phyloP scores from a whole-genome alignment of 2,113 vertebrate genomes.

The Hemichromis elongatus region DNA sequence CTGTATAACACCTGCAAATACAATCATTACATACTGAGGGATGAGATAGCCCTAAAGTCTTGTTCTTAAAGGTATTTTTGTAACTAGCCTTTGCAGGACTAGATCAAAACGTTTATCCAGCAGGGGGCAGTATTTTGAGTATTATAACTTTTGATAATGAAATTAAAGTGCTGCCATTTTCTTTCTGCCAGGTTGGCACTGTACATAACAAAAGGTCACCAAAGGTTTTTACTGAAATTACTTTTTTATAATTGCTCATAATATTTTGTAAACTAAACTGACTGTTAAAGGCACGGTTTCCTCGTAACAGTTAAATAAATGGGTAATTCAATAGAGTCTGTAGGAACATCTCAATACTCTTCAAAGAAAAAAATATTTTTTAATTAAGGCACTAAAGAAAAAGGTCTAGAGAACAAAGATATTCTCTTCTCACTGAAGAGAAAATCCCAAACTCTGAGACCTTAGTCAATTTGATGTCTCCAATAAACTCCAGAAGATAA shows the following conservation, averaged over 20 bases:
- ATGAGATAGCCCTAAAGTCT: background rate
- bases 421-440: background rate
- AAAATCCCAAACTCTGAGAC: background rate
- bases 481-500: background rate
- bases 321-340: background rate
- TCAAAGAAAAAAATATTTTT: background rate
- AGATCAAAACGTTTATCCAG: background rate
- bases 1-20: background rate
- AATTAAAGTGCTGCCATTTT: background rate
- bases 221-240: background rate
- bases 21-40: no score
- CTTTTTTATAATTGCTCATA: background rate
- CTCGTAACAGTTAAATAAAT: background rate
- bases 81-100: background rate
- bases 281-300: background rate
- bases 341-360: rapidly evolving
- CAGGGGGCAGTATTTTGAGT: background rate
- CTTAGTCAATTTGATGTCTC: rapidly evolving
- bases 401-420: rapidly evolving
- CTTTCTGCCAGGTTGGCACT: background rate
- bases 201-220: background rate
- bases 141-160: background rate
- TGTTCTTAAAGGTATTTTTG: background rate
- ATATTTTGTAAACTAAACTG: background rate
- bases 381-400: background rate